Evolutionary conservation across 35 echinoderm and acorn worm species (phyloP).

Genomic region (Eucidaris tribuloides): DNA sequence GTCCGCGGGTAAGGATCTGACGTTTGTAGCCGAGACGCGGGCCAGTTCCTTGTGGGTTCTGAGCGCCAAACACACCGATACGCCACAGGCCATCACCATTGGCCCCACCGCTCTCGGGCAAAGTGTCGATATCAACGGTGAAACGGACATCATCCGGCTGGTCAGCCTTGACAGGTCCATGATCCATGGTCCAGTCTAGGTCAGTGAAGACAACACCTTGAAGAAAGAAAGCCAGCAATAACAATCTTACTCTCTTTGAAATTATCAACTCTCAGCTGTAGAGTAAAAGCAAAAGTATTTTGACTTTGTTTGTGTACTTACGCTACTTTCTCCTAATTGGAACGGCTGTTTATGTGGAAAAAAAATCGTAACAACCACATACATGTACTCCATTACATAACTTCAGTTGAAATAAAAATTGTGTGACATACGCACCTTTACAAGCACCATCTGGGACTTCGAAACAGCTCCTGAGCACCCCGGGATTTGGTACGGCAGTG

Average conservation of each 20-base stretch:
- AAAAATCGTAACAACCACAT: too few species aligned
- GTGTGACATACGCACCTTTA: too few species aligned
- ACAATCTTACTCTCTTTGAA: too few species aligned
- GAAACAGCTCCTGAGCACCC: conserved; percentile 58
- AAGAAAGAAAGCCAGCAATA: neutral
- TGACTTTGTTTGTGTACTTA: too few species aligned
- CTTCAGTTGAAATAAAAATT: too few species aligned
- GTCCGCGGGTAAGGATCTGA: conserved; percentile 52
- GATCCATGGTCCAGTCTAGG: conserved; percentile 62
- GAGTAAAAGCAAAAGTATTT: neutral
- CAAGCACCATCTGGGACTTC: conserved; percentile 67
- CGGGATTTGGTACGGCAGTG: conserved; percentile 52
- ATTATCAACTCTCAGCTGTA: too few species aligned
- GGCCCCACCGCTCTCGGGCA: conserved; percentile 25
- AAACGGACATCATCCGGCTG: conserved; percentile 39
- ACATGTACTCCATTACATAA: too few species aligned
- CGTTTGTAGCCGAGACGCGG: conserved; percentile 47
- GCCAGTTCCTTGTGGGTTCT: conserved; percentile 52
- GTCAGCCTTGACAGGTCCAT: conserved; percentile 29
- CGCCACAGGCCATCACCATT: conserved; percentile 71
- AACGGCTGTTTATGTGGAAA: too few species aligned
- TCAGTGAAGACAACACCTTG: conserved; percentile 68
- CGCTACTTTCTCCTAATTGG: too few species aligned
- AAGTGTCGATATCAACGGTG: conserved; percentile 46
- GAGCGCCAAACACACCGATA: conserved; percentile 66